phyloP scores from a whole-genome alignment of 1,140 invertebrate species.

The Reticulitermes speratus region DNA sequence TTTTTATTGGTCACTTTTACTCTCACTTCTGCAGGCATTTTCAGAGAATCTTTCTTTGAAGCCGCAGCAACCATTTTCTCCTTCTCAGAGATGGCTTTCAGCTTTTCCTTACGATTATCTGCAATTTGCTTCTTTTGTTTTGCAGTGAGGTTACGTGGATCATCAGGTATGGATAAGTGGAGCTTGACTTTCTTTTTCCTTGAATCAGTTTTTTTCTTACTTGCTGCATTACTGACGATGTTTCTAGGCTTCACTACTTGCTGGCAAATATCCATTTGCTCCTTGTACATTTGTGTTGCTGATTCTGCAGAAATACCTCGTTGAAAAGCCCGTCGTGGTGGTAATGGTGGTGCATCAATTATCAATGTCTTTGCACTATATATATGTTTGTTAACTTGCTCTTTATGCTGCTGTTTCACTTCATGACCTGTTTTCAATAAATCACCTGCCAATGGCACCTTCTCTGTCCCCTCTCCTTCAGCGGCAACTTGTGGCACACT shows the following conservation, averaged over 20 bases:
- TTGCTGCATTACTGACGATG: not conserved
- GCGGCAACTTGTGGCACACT: not conserved
- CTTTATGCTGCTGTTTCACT: not conserved
- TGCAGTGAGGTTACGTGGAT: not conserved
- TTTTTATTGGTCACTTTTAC: not conserved
- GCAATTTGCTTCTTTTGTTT: not conserved
- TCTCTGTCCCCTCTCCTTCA: not conserved
- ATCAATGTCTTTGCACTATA: not conserved
- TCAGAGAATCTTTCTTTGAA: not conserved
- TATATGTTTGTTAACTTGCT: not conserved
- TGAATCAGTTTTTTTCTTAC: not conserved
- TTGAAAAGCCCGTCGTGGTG: not conserved
- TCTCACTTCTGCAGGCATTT: not conserved
- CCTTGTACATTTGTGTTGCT: not conserved
- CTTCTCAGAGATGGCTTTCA: not conserved
- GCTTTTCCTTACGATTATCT: not conserved
- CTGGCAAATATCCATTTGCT: not conserved
- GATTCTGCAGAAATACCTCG: not conserved
- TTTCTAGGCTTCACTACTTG: not conserved
- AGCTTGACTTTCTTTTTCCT: not conserved
- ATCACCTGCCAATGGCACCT: not conserved
- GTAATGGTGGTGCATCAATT: not conserved
- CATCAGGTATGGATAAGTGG: not conserved
- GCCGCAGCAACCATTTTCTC: not conserved
- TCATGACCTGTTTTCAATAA: not conserved